These are phyloP conservation scores for Acholoe squamosa DNA, from an alignment of 2,888 invertebrate species.

Conservation along the genomic window DNA sequence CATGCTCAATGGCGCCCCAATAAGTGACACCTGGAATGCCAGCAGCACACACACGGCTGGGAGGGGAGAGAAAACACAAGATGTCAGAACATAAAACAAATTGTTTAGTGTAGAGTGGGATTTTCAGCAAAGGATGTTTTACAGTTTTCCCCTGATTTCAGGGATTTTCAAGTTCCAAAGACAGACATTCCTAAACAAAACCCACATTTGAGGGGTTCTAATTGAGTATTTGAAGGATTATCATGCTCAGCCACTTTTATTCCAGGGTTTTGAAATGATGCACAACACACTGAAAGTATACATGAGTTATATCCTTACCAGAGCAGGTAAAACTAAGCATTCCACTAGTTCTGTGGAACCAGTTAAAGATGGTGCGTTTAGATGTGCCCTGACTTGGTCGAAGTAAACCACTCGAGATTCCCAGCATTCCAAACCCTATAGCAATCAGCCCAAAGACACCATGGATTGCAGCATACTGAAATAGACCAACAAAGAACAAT, in stretches of 20 bases:
- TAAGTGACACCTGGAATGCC: conserved; percentile 71
- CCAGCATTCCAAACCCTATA: conserved; percentile 69
- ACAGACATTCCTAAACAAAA: too few species aligned
- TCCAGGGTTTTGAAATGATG: too few species aligned
- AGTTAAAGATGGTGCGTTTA: conserved; percentile 92
- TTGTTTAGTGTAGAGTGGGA: too few species aligned
- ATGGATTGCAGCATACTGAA: conserved; percentile 70
- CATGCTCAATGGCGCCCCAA: conserved; percentile 69
- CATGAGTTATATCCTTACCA: conserved; percentile 68
- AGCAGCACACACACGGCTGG: conserved; percentile 73
- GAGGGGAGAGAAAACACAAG: not conserved
- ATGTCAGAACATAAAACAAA: too few species aligned
- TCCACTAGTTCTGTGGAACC: conserved; percentile 94
- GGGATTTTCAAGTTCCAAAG: too few species aligned
- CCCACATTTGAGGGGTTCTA: too few species aligned
- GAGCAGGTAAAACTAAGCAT: conserved; percentile 87
- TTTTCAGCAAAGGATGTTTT: too few species aligned
- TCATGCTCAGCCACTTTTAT: too few species aligned
- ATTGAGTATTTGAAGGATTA: too few species aligned
- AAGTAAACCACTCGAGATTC: conserved; percentile 85
- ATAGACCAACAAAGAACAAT: too few species aligned
- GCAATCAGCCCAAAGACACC: conserved; percentile 73
- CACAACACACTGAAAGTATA: too few species aligned
- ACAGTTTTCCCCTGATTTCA: too few species aligned
- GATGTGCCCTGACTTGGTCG: conserved; percentile 93